A percentile compares a stretch with the other conserved stretches of the same genome.
Evolutionary conservation across 2,113 vertebrate genomes (phyloP).

Genomic region (Brienomyrus longianalis): DNA sequence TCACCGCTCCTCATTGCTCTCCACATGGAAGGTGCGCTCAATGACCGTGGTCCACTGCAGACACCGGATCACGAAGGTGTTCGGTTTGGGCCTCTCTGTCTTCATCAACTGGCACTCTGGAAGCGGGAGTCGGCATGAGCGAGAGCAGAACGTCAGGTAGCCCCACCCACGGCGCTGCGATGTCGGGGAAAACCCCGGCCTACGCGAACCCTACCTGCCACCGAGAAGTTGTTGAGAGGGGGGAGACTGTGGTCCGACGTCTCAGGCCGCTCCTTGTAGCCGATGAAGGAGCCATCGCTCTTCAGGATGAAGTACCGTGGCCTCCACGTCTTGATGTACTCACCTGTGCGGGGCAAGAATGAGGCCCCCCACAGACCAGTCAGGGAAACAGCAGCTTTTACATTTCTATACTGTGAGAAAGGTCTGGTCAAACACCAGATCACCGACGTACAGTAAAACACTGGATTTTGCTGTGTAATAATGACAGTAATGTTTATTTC

Average conservation of each 20-base stretch:
- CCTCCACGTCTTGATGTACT: slow-evolving; percentile 87
- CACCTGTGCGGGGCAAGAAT: slow-evolving; percentile 53
- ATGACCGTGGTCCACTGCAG: slow-evolving; percentile 87
- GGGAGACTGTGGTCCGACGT: slow-evolving; percentile 63
- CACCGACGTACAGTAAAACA: neutral
- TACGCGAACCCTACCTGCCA: slow-evolving; percentile 60
- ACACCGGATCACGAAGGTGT: slow-evolving; percentile 85
- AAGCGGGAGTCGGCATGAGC: neutral
- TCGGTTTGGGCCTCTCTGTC: slow-evolving; percentile 74
- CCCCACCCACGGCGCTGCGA: neutral
- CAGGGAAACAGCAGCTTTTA: neutral
- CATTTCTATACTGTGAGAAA: neutral
- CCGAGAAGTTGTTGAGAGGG: slow-evolving; percentile 82
- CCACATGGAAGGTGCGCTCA: slow-evolving; percentile 83
- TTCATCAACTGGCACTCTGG: slow-evolving; percentile 67
- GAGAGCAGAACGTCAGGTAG: neutral
- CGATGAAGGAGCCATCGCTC: slow-evolving; percentile 81
- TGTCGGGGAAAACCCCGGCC: neutral
- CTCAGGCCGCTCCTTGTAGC: slow-evolving; percentile 81
- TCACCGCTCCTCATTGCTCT: slow-evolving; percentile 73
- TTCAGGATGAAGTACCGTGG: slow-evolving; percentile 82
- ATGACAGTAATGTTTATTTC: neutral
- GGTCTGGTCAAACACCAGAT: neutral
- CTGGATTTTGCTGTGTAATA: neutral
- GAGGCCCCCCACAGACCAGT: neutral